A percentile compares a stretch with the other conserved stretches of the same genome.
Conservation (phyloP, 2,113 vertebrate species). For the Eulemur rufifrons region DNA sequence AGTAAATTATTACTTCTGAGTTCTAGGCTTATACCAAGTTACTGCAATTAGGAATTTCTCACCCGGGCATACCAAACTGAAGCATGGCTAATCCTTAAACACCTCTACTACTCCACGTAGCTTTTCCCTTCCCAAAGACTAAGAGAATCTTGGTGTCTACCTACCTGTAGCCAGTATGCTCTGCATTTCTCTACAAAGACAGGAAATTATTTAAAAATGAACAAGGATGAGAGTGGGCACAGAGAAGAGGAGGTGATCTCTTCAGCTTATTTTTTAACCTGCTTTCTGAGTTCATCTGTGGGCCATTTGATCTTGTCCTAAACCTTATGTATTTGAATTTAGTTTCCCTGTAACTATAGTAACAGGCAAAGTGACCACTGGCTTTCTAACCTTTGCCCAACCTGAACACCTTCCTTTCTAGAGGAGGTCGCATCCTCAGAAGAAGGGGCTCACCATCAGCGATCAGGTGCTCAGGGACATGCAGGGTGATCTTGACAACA, state of each 20-base stretch:
- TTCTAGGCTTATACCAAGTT: conserved; percentile 10
- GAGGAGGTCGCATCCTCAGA: fast-evolving
- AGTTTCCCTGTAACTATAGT: no score
- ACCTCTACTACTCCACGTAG: not conserved
- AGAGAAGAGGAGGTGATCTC: not conserved
- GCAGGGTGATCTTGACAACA: conserved; percentile 94
- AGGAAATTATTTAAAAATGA: not conserved
- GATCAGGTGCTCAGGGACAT: conserved; percentile 97
- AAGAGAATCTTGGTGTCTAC: not conserved
- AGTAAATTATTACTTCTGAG: conserved; percentile 8
- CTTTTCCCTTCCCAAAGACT: not conserved
- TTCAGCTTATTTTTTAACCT: not conserved
- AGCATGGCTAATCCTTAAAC: not conserved
- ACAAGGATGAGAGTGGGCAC: not conserved
- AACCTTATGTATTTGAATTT: not conserved
- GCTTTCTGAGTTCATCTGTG: not conserved
- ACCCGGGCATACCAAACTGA: not conserved
- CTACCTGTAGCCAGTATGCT: not conserved
- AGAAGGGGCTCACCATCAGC: conserved; percentile 89
- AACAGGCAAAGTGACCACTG: not conserved
- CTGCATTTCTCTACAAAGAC: not conserved
- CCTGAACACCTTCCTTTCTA: not conserved
- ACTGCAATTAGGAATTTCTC: conserved; percentile 1
- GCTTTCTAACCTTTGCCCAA: not conserved
- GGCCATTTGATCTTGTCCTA: not conserved